Base-by-base conservation (phyloP, 64 coral and sea anemone species). In the Orbicella faveolata region DNA sequence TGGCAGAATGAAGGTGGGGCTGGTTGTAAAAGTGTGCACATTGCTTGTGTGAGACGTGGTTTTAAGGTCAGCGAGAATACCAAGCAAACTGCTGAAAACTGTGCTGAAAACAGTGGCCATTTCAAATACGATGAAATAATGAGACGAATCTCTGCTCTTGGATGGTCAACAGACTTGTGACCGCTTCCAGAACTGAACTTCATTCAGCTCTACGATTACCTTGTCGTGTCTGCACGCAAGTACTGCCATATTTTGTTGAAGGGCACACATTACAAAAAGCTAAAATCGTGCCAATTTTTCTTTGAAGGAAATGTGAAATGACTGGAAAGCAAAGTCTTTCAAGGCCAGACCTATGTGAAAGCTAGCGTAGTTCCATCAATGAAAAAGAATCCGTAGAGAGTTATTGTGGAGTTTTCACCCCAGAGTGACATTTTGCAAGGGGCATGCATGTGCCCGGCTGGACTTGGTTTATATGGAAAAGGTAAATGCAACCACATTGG, bases 201-300 rank as follows among this genome's bases (percentile, higher is more conserved):
- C 61, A 79, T 95, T 65, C 89, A 92, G 77, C 89, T 95, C 34
- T 95, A 95, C 53, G 88, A 94, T 35, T 91, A 91, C 64, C 66
- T 95, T 9, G 72, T 88, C 14, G 88, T 94, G n/a, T 80, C 53
- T 37, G 82, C 78, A 18, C 25, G 19, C 0, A 94, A 94, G 34
- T 94, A 94, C 36, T 9, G 77, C 9, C 92, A 94, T 41, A 85
- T 86, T 19, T 76, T 87, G 0, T 34, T 85, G 11, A 81, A 93
- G 25, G 84, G 69, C 5, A 91, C 93, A 0, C 87, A 87, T 61
- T 94, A 87, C 64, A 94, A 90, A 20, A 94, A 83, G 36, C 17
- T 94, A 36, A 94, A 90, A 67, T 84, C 92, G 3, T 94, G 87
- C 52, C 93, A 94, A 14, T 90, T 94, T 76, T 90, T 90, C 55